phyloP scores from a whole-genome alignment of 2,113 vertebrate genomes.

The Scophthalmus maximus region DNA sequence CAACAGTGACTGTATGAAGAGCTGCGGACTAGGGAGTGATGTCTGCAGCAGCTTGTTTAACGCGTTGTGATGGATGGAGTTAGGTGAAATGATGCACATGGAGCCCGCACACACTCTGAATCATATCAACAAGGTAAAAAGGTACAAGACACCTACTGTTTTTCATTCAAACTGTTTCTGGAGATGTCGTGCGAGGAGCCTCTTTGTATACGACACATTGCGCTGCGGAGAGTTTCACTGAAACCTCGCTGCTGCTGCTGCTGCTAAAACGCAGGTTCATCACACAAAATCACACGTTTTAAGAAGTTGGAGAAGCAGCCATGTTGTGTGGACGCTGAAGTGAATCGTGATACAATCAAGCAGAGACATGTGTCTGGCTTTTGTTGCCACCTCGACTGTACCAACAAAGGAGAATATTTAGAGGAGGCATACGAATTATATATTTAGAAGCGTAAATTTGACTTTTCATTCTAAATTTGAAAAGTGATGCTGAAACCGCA shows the following conservation, averaged over 20 bases:
- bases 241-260: no score
- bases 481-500: no score
- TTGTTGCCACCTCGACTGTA: neutral
- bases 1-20: conserved; percentile 20
- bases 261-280: neutral
- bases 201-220: no score
- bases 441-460: no score
- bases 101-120: neutral
- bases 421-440: no score
- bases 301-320: neutral
- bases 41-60: conserved; percentile 47
- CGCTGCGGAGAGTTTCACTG: neutral
- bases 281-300: neutral
- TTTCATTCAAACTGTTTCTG: neutral
- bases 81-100: conserved; percentile 13
- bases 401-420: neutral
- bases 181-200: neutral
- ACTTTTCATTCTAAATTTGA: no score
- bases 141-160: neutral
- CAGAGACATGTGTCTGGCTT: neutral
- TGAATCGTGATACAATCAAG: neutral
- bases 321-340: no score
- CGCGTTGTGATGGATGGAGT: conserved; percentile 23
- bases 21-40: conserved; percentile 29
- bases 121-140: neutral